A percentile compares a stretch with the other conserved stretches of the same genome.
phyloP scores from a whole-genome alignment of 2,113 vertebrate genomes.

The Protobothrops mucrosquamatus region DNA sequence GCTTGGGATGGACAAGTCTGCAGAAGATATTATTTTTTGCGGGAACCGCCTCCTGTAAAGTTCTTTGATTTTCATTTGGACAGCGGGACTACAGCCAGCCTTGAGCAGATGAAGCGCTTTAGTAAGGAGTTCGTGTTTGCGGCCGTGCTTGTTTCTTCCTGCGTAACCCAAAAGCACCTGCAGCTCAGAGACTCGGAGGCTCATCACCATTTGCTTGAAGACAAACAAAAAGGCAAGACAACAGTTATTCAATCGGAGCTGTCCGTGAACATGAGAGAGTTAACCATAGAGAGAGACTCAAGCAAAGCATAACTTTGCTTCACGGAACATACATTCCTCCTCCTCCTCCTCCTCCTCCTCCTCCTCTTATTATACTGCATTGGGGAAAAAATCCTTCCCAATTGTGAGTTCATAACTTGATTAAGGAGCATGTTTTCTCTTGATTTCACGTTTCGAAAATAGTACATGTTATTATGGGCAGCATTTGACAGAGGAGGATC shows the following conservation, averaged over 20 bases:
- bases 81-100: conserved; percentile 94
- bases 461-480: background rate
- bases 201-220: conserved; percentile 99
- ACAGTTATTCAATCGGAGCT: background rate
- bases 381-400: background rate
- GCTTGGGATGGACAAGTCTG: conserved; percentile 84
- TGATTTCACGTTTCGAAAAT: background rate
- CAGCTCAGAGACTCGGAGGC: conserved; percentile 98
- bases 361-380: background rate
- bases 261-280: background rate
- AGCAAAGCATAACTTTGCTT: background rate
- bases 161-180: conserved; percentile 98
- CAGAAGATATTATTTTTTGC: conserved; percentile 91
- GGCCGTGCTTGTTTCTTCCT: conserved; percentile 97
- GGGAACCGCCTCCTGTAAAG: conserved; percentile 95
- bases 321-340: background rate
- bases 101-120: conserved; percentile 96
- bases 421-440: background rate
- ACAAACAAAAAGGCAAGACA: conserved; percentile 47
- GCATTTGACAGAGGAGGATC: background rate
- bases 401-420: background rate
- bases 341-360: background rate
- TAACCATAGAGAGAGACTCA: background rate
- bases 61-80: conserved; percentile 99
- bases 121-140: conserved; percentile 98